A percentile compares a stretch with the other conserved stretches of the same genome.
Evolutionary conservation across 2,888 invertebrate genomes (phyloP).

Genomic region (Erebia epiphron): DNA sequence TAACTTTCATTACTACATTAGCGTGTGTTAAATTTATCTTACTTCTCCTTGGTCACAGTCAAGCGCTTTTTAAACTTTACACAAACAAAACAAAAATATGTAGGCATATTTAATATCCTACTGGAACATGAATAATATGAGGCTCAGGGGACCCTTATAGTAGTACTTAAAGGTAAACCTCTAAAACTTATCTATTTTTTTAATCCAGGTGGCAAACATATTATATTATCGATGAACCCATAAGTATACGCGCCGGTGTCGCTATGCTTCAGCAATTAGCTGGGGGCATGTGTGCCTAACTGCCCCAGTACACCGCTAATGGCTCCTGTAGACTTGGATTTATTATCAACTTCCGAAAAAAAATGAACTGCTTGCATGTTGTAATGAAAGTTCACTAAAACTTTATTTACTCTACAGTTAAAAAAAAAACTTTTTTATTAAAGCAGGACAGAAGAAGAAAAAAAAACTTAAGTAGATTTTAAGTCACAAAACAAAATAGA

Average conservation of each 20-base stretch:
- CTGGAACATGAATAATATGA: too few species aligned
- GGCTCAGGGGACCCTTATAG: too few species aligned
- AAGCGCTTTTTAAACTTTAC: too few species aligned
- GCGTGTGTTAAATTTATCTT: too few species aligned
- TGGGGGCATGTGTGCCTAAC: slow-evolving; percentile 6
- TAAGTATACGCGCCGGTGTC: not conserved
- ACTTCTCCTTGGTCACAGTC: too few species aligned
- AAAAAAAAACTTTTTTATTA: too few species aligned
- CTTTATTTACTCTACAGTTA: too few species aligned
- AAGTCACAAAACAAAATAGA: slow-evolving; percentile 7
- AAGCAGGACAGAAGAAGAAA: not conserved
- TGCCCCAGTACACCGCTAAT: slow-evolving; percentile 6
- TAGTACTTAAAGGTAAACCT: too few species aligned
- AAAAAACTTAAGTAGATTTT: not conserved
- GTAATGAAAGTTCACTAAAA: too few species aligned
- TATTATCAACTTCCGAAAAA: slow-evolving; percentile 1
- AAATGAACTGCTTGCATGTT: not conserved
- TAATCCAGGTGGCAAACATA: not conserved
- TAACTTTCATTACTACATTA: too few species aligned
- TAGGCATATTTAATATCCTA: too few species aligned
- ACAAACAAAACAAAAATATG: too few species aligned
- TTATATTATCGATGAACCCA: not conserved
- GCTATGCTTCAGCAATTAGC: slow-evolving; percentile 15
- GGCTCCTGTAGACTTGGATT: not conserved
- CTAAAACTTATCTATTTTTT: not conserved